These are phyloP conservation scores for Knipowitschia caucasica DNA, from an alignment of 2,797 vertebrate genomes.

Conservation along the genomic window DNA sequence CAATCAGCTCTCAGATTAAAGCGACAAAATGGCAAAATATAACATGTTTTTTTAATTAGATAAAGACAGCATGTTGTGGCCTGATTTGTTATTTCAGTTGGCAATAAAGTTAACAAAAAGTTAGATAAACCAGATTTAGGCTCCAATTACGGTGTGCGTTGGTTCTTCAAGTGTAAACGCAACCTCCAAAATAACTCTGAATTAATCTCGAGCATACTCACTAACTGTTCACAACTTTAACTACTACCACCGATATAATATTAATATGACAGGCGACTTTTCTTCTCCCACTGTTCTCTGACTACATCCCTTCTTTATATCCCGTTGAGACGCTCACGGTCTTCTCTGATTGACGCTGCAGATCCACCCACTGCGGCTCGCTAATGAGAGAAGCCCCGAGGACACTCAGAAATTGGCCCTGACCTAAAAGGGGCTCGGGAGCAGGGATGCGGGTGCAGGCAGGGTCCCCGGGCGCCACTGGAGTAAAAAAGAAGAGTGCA, in stretches of 20 bases:
- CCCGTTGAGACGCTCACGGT: slow-evolving; percentile 43
- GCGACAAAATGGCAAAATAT: no score
- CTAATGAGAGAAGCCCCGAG: slow-evolving; percentile 67
- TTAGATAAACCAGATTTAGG: no score
- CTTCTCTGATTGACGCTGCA: slow-evolving; percentile 55
- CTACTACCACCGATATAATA: neutral
- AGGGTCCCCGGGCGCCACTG: slow-evolving; percentile 45
- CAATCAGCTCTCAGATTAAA: no score
- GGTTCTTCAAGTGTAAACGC: no score
- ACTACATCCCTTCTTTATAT: slow-evolving; percentile 36
- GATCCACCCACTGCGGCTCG: slow-evolving; percentile 59
- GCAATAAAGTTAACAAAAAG: no score
- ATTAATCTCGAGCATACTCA: neutral
- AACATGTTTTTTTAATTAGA: no score
- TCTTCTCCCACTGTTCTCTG: neutral
- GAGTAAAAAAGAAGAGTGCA: slow-evolving; percentile 33
- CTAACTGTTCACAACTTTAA: neutral
- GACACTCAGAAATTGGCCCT: slow-evolving; percentile 59
- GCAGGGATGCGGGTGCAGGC: slow-evolving; percentile 47
- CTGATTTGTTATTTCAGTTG: no score
- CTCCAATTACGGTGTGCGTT: no score
- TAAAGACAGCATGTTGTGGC: no score
- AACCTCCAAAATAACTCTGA: no score
- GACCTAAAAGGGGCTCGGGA: slow-evolving; percentile 63
- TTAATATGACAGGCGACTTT: neutral